These are phyloP conservation scores for Zosterops hypoxanthus DNA, from an alignment of 2,113 vertebrate species.

Conservation along the genomic window DNA sequence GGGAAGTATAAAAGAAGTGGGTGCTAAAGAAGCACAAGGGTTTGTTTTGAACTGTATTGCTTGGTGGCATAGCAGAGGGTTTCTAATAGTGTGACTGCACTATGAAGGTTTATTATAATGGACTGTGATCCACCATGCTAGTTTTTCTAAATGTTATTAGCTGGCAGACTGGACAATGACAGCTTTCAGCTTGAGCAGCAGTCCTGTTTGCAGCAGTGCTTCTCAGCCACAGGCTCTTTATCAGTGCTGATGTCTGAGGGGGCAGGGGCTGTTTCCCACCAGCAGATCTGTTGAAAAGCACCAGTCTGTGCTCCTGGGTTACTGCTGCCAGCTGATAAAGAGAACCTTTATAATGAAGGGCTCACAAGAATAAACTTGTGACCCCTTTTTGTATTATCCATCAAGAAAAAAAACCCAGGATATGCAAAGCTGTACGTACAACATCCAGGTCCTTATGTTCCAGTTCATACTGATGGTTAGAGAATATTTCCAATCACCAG, in stretches of 20 bases:
- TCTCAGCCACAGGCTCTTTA: neutral
- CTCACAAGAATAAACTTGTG: neutral
- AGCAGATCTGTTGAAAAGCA: neutral
- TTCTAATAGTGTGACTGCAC: neutral
- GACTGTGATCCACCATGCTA: neutral
- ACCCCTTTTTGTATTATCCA: neutral
- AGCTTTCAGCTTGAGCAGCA: neutral
- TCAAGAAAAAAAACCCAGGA: neutral
- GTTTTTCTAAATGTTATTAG: neutral
- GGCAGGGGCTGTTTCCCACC: neutral
- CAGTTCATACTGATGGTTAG: slow-evolving; percentile 56
- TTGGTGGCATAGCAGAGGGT: neutral
- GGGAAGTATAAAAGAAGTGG: neutral
- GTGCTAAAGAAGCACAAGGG: neutral
- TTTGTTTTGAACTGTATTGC: neutral
- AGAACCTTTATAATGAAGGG: neutral
- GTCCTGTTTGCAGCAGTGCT: neutral
- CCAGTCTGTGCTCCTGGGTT: neutral
- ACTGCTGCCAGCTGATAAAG: neutral
- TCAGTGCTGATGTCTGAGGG: neutral
- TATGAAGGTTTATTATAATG: neutral
- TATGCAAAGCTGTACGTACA: slow-evolving; percentile 54
- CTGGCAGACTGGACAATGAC: neutral
- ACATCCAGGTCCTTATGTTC: slow-evolving; percentile 69
- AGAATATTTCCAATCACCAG: slow-evolving; percentile 62